phyloP scores from a whole-genome alignment of 2,113 vertebrate species.

The Nanger granti region DNA sequence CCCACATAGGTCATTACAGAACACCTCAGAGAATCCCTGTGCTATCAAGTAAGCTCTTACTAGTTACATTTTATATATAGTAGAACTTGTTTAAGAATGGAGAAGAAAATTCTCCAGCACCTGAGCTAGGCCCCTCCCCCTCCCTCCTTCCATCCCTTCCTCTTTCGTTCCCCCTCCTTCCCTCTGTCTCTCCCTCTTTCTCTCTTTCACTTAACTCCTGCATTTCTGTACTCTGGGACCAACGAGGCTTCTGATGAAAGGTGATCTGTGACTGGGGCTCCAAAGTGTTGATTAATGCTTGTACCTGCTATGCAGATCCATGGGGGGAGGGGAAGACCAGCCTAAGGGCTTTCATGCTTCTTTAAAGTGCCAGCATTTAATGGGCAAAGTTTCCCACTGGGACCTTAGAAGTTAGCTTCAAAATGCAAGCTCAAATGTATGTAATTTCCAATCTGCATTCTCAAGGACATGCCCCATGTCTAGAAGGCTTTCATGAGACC shows the following conservation, averaged over 20 bases:
- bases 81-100: neutral
- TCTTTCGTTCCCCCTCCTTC: neutral
- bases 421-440: slow-evolving; percentile 57
- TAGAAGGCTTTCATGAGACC: slow-evolving; percentile 67
- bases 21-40: neutral
- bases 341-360: slow-evolving; percentile 69
- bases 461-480: slow-evolving; percentile 67
- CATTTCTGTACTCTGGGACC: slow-evolving; percentile 45
- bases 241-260: slow-evolving; percentile 58
- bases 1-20: neutral
- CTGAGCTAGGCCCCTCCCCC: neutral
- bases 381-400: slow-evolving; percentile 69
- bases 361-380: slow-evolving; percentile 74
- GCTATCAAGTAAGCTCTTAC: neutral
- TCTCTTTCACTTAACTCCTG: neutral
- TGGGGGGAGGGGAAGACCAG: slow-evolving; percentile 44
- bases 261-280: slow-evolving; percentile 46
- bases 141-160: too few relatives aligned
- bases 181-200: rapidly evolving
- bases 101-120: slow-evolving; percentile 17
- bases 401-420: slow-evolving; percentile 52
- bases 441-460: slow-evolving; percentile 64
- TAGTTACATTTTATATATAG: neutral
- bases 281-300: slow-evolving; percentile 66
- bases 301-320: slow-evolving; percentile 56